Evolutionary conservation across 2,113 vertebrate species (phyloP).

Genomic region (Limanda limanda): DNA sequence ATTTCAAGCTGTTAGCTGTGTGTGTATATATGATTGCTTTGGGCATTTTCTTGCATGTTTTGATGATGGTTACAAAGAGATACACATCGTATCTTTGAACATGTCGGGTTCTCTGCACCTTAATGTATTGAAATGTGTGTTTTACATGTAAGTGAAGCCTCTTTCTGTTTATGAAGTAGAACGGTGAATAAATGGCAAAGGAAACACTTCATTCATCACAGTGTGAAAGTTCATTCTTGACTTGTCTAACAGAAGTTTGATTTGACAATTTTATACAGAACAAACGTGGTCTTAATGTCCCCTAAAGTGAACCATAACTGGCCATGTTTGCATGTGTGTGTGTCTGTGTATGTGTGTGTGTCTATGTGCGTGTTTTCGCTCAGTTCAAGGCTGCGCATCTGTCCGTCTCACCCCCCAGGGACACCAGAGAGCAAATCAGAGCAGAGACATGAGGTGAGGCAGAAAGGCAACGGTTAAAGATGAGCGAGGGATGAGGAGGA

Average conservation of each 20-base stretch:
- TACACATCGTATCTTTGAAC: constrained; percentile 33
- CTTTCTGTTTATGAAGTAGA: constrained; percentile 20
- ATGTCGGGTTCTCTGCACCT: constrained; percentile 45
- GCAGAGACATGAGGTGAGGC: constrained; percentile 50
- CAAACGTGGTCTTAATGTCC: background rate
- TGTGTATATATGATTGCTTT: background rate
- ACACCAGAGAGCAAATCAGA: constrained; percentile 41
- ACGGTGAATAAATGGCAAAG: constrained; percentile 16
- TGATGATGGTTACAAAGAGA: background rate
- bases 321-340: constrained; percentile 9
- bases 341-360: constrained; percentile 3
- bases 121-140: constrained; percentile 6
- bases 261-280: no score
- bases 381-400: constrained; percentile 55
- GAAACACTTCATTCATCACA: background rate
- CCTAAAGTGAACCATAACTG: background rate
- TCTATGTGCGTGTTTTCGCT: constrained; percentile 4
- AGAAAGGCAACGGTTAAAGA: constrained; percentile 57
- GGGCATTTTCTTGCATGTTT: constrained; percentile 40
- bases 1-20: background rate
- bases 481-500: constrained; percentile 20
- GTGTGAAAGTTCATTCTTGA: background rate
- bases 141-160: constrained; percentile 5
- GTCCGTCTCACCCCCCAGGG: constrained; percentile 59
- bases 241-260: background rate